Percentiles rank a stretch among this genome's conserved stretches.
Conservation (phyloP, 2,888 invertebrate genomes). For the Xestia c-nigrum region DNA sequence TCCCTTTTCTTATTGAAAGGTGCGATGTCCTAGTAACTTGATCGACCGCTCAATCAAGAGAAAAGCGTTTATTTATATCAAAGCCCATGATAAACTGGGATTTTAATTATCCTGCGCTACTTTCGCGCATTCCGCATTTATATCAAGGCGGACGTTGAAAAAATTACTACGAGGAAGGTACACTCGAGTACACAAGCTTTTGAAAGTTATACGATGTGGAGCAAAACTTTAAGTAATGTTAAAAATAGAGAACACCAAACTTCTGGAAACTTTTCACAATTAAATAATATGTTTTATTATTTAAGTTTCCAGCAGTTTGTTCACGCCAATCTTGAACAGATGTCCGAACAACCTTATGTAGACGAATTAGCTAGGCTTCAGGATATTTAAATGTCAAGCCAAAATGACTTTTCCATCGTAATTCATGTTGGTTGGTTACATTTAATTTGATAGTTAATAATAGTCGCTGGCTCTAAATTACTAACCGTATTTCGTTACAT, state of each 20-base stretch:
- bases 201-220: not conserved
- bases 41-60: conserved; percentile 8
- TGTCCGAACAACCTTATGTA: not conserved
- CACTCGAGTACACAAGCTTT: conserved; percentile 51
- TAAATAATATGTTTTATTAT: too few species aligned
- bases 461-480: not conserved
- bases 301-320: too few species aligned
- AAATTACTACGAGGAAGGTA: conserved; percentile 72
- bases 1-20: not conserved
- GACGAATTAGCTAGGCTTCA: not conserved
- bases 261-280: too few species aligned
- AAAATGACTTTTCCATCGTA: not conserved
- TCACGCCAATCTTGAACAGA: not conserved
- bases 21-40: not conserved
- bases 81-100: conserved; percentile 68
- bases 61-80: conserved; percentile 44
- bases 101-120: conserved; percentile 78
- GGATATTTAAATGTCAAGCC: not conserved
- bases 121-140: conserved; percentile 75
- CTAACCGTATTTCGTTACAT: not conserved
- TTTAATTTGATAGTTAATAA: not conserved
- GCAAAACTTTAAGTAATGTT: not conserved
- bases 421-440: not conserved
- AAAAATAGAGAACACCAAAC: not conserved
- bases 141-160: conserved; percentile 77